phyloP scores from a whole-genome alignment of 2,888 invertebrate genomes.

The Drosophila meridionalis region DNA sequence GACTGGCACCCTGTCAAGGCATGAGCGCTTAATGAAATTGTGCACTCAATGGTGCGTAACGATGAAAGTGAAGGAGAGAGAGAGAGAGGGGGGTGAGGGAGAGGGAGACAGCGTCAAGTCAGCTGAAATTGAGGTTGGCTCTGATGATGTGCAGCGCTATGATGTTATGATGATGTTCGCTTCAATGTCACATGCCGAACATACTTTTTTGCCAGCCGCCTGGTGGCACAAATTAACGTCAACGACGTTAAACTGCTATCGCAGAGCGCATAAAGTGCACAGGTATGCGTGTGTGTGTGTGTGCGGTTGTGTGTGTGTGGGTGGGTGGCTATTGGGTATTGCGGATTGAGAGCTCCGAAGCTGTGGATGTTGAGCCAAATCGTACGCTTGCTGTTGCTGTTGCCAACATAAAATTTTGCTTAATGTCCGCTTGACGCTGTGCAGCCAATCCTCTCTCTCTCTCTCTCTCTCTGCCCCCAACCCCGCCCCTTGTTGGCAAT shows the following conservation, averaged over 20 bases:
- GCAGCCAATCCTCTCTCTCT: slow-evolving; percentile 4
- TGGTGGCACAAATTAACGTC: slow-evolving; percentile 74
- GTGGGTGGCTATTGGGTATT: slow-evolving; percentile 26
- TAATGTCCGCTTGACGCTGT: slow-evolving; percentile 55
- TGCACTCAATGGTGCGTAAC: slow-evolving; percentile 79
- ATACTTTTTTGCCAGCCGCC: slow-evolving; percentile 43
- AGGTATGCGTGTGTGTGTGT: slow-evolving; percentile 36
- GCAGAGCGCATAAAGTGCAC: slow-evolving; percentile 68
- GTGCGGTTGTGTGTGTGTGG: background rate
- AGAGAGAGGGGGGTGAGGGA: background rate
- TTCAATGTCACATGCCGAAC: slow-evolving; percentile 57
- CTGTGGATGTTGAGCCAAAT: slow-evolving; percentile 8
- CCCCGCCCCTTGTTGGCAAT: slow-evolving; percentile 47
- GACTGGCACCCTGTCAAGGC: slow-evolving; percentile 41
- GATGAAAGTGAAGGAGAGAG: slow-evolving; percentile 39
- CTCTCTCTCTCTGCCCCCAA: no score
- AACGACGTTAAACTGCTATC: slow-evolving; percentile 76
- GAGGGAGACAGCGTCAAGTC: slow-evolving; percentile 54
- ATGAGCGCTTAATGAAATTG: slow-evolving; percentile 75
- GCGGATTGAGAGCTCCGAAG: slow-evolving; percentile 13
- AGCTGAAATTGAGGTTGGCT: slow-evolving; percentile 70
- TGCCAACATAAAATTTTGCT: slow-evolving; percentile 72
- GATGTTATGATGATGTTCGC: slow-evolving; percentile 52
- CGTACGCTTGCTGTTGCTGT: slow-evolving; percentile 25
- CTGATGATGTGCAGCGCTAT: slow-evolving; percentile 61